Conservation (phyloP, 2,888 invertebrate genomes). For the Eupsilia transversa region DNA sequence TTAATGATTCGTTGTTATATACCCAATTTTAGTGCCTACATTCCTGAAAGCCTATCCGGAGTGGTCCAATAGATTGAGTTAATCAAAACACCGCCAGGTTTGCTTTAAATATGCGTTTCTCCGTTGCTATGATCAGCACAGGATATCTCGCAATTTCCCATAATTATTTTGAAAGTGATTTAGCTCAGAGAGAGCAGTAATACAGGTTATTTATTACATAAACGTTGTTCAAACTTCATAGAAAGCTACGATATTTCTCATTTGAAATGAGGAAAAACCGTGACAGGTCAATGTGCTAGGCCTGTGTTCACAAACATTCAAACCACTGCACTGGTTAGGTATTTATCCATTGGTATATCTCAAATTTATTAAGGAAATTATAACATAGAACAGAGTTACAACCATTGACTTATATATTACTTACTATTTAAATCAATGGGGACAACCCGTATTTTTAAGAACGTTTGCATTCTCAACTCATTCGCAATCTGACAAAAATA, state of each 20-base stretch:
- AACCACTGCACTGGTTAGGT: no score
- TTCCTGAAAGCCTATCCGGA: neutral
- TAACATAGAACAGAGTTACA: no score
- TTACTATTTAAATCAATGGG: no score
- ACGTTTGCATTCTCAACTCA: no score
- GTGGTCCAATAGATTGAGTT: neutral
- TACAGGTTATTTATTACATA: slow-evolving; percentile 20
- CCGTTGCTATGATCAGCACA: slow-evolving; percentile 1
- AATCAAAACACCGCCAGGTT: neutral
- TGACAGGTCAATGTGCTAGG: no score
- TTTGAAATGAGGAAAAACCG: neutral
- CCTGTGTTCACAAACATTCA: no score
- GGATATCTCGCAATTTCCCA: slow-evolving; percentile 32
- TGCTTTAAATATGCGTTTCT: neutral
- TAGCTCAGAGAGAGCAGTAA: slow-evolving; percentile 23
- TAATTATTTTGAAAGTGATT: slow-evolving; percentile 35
- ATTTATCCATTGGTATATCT: no score
- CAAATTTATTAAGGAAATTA: no score
- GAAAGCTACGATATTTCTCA: slow-evolving; percentile 7
- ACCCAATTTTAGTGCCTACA: neutral
- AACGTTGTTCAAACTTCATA: slow-evolving; percentile 1
- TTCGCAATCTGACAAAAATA: no score
- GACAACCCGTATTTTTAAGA: no score
- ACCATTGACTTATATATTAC: no score
- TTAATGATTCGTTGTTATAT: no score